Percentiles rank a stretch among this genome's conserved stretches.
Evolutionary conservation across 1,140 invertebrate genomes (phyloP).

Genomic region (Zaprionus camerounensis): DNA sequence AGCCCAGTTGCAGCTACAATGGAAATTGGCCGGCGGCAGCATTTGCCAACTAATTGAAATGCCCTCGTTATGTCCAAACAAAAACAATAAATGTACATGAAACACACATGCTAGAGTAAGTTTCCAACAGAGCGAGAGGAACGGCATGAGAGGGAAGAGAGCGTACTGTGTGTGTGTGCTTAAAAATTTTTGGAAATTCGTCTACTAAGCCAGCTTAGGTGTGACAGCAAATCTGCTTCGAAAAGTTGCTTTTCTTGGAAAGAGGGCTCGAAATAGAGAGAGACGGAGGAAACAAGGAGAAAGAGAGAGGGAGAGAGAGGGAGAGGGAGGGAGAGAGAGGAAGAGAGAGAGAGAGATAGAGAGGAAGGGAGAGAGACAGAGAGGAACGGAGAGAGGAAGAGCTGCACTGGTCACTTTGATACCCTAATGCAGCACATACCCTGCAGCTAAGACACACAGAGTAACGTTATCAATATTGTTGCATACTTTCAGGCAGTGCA

Average conservation of each 20-base stretch:
- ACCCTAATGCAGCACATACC: not conserved
- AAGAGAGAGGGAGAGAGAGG: not conserved
- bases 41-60: constrained; percentile 65
- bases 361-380: not conserved
- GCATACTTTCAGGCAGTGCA: not conserved
- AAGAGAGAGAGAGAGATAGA: not conserved
- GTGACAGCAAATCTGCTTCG: not conserved
- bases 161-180: constrained; percentile 4
- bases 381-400: not conserved
- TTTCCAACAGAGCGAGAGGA: not conserved
- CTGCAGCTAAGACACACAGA: not conserved
- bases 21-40: constrained; percentile 37
- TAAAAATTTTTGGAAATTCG: constrained; percentile 14
- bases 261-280: not conserved
- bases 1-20: constrained; percentile 19
- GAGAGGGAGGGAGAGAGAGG: not conserved
- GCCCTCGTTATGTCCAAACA: constrained; percentile 41
- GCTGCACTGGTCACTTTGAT: not conserved
- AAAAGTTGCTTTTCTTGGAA: not conserved
- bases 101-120: not conserved
- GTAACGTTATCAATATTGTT: not conserved
- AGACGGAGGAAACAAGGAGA: not conserved
- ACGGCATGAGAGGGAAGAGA: not conserved
- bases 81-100: constrained; percentile 10
- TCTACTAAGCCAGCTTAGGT: constrained; percentile 5